Base-by-base conservation (phyloP, 2,113 vertebrate genomes). In the Panurus biarmicus region DNA sequence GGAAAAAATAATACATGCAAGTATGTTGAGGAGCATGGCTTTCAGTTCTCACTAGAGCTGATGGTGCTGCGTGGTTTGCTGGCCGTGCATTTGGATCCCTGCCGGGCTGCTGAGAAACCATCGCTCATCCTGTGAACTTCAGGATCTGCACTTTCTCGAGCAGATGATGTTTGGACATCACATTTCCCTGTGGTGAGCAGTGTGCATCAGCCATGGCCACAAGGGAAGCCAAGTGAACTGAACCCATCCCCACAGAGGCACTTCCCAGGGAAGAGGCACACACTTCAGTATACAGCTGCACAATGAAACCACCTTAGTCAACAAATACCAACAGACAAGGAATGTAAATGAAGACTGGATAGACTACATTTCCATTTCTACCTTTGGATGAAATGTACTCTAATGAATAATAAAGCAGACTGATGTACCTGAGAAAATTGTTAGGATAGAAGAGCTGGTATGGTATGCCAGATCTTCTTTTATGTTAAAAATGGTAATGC, bases 171-270 rank as follows among this genome's bases (percentile, higher is more conserved):
- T 45, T 38, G 61, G 61, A 31, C 7, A 8, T 71, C 9, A 4
- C 36, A 48, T 47, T 58, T 86, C 10, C 18, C 38, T 35, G 0
- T 28, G 50, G 35, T 62, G 38, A 35, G 10, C 7, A 44, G 36
- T 40, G 75, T 45, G 71, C 42, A 44, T 38, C 40, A 24, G 53
- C 23, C 29, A 2, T 15, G 58, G 56, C 70, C 58, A n/a, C 75
- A 50, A 22, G 64, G 57, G 72, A 50, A 71, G 54, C 45, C 44
- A 25, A 69, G 53, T n/a, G 77, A 60, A 24, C 13, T 26, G 22
- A 35, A 0, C 1, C 64, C 13, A 22, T 83, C 42, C 51, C 10
- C 45, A 6, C 4, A 12, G 36, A 7, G 6, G 7, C n/a, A 42
- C 54, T 45, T 29, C 40, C 18, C 24, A 15, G 33, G 51, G 13